Base-by-base conservation (phyloP, 2,888 invertebrate genomes). In the Lucinisca nassula region DNA sequence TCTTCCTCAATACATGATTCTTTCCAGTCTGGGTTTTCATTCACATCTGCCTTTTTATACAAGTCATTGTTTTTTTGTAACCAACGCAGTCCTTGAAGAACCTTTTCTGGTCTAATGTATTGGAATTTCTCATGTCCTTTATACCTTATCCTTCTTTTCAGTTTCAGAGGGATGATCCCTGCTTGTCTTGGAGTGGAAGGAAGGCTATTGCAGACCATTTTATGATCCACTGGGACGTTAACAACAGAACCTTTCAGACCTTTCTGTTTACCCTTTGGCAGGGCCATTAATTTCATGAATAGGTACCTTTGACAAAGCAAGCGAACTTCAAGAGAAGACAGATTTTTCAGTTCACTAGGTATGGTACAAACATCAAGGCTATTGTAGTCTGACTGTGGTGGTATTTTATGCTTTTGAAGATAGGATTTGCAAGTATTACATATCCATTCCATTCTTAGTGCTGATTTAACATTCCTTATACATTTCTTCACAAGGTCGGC, bases 211-310 rank as follows among this genome's bases (percentile, higher is more conserved):
- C n/a, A n/a, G n/a, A n/a, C n/a, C n/a, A n/a, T n/a, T n/a, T n/a
- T n/a, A n/a, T n/a, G n/a, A n/a, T n/a, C n/a, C n/a, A n/a, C n/a
- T n/a, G n/a, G 14, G 67, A 67, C 2, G 37, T 8, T 24, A 61
- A 37, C 38, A 58, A 51, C n/a, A 51, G 55, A 58, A 77, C 58
- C 77, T 21, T 35, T 30, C 27, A 76, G 8, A 21, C 76, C 76
- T 45, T 49, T 40, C n/a, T 76, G 76, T 12, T 77, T 55, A 6
- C 77, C 77, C 35, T 58, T 77, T 77, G 81, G 81, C 14, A 81
- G 24, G 1, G 55, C 81, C n/a, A 81, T 4, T 17, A 75, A 17
- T 49, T 61, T 77, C 55, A 55, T 45, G 24, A 38, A 49, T 55
- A 24, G 27, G 38, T 77, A 32, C 51, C 77, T 58, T 32, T 58